A percentile compares a stretch with the other conserved stretches of the same genome.
Evolutionary conservation across 2,797 vertebrate genomes (phyloP).

Genomic region (Sebastes baramenuke): DNA sequence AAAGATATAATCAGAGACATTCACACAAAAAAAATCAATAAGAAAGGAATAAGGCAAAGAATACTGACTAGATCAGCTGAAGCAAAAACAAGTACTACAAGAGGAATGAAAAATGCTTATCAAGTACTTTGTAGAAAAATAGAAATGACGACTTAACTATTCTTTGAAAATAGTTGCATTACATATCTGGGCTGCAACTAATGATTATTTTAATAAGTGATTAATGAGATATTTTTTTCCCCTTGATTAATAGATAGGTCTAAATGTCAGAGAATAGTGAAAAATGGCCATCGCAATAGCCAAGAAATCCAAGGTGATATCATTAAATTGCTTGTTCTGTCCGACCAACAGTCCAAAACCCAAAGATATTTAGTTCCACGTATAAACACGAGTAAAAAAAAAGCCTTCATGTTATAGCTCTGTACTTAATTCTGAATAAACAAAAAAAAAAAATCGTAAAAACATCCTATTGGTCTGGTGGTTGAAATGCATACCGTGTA

Average conservation of each 20-base stretch:
- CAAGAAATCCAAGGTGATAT: not conserved
- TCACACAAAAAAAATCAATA: constrained; percentile 47
- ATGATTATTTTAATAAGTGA: not conserved
- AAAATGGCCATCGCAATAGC: not conserved
- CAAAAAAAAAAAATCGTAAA: not conserved
- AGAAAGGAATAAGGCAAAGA: constrained; percentile 27
- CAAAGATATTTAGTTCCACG: not conserved
- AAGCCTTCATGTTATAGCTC: too few species aligned
- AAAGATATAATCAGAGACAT: constrained; percentile 54
- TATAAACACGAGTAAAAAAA: too few species aligned
- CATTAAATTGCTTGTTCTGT: not conserved
- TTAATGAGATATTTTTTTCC: not conserved
- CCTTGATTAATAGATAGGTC: not conserved
- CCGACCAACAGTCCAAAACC: not conserved
- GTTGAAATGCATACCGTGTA: not conserved
- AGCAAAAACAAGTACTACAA: constrained; percentile 8
- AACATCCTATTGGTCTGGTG: not conserved
- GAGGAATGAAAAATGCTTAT: constrained; percentile 6
- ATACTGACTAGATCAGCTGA: constrained; percentile 31
- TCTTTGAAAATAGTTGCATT: not conserved
- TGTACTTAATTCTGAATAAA: too few species aligned
- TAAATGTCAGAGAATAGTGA: not conserved
- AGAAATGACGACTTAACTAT: not conserved
- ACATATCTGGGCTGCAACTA: not conserved
- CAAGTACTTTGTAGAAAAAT: not conserved